phyloP scores from a whole-genome alignment of 2,797 vertebrate species.

The Xiphophorus birchmanni region DNA sequence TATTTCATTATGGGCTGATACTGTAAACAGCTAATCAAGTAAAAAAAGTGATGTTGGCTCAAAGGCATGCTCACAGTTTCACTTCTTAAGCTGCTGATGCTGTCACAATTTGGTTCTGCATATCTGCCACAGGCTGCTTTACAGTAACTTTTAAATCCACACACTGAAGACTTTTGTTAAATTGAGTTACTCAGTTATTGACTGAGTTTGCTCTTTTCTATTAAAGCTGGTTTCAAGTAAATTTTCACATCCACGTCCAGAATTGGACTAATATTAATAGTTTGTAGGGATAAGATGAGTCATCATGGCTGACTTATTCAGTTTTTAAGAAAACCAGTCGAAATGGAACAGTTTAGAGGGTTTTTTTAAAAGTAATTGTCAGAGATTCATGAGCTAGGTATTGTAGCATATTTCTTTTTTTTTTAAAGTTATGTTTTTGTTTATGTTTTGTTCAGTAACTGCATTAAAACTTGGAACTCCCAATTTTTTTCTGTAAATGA shows the following conservation, averaged over 20 bases:
- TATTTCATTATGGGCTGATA: conserved; percentile 31
- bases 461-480: not conserved
- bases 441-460: not conserved
- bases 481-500: not conserved
- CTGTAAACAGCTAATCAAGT: conserved; percentile 32
- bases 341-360: not conserved
- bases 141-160: conserved; percentile 9
- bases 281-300: not conserved
- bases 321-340: not conserved
- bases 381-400: not conserved
- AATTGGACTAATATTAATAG: not conserved
- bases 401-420: no score
- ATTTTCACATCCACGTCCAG: not conserved
- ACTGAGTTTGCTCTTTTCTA: not conserved
- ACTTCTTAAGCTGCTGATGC: conserved; percentile 31
- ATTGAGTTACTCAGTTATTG: not conserved
- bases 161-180: not conserved
- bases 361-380: not conserved
- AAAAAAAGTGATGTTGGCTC: conserved; percentile 37
- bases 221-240: not conserved
- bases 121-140: conserved; percentile 28
- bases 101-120: conserved; percentile 5
- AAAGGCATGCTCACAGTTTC: conserved; percentile 28
- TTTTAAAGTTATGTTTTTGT: not conserved
- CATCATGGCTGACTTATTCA: not conserved